Evolutionary conservation across 2,888 invertebrate species (phyloP).

Genomic region (Magallana nippona): DNA sequence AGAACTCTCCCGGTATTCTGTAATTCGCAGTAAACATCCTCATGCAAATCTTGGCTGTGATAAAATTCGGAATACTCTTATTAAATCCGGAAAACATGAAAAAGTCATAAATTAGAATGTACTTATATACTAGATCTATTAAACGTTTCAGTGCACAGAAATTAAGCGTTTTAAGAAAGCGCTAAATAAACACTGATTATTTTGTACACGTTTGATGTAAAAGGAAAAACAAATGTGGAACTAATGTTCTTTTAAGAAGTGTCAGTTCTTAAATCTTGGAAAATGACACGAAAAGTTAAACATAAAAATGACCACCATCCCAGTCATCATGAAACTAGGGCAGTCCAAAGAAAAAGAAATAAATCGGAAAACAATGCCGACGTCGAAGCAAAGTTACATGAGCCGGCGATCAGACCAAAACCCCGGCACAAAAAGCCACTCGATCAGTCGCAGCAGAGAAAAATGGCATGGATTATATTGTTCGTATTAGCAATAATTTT

Average conservation of each 20-base stretch:
- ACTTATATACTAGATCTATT: no score
- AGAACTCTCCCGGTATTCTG: no score
- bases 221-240: neutral
- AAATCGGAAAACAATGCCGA: neutral
- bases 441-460: neutral
- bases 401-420: neutral
- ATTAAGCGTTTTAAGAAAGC: no score
- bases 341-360: neutral
- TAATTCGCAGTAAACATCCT: no score
- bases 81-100: no score
- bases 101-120: no score
- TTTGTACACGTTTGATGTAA: neutral
- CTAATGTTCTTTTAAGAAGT: neutral
- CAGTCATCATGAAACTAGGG: neutral
- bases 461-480: slow-evolving; percentile 4
- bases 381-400: neutral
- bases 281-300: neutral
- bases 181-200: no score
- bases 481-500: neutral
- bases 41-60: no score
- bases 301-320: neutral
- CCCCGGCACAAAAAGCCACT: neutral
- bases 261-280: no score
- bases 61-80: no score
- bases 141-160: no score